These are phyloP conservation scores for Panorpa germanica DNA, from an alignment of 2,888 invertebrate species.

Conservation along the genomic window DNA sequence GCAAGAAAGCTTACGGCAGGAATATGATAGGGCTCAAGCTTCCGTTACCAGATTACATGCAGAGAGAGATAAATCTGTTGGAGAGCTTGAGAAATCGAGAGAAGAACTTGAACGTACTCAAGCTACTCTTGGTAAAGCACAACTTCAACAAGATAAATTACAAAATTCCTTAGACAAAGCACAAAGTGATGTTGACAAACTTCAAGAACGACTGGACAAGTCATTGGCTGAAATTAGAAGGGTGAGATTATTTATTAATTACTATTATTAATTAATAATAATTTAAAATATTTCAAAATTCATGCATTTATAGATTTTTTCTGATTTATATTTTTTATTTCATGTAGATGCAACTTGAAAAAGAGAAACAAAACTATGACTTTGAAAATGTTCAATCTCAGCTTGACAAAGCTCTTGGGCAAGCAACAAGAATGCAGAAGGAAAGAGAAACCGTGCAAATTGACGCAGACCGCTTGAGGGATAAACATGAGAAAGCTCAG, in stretches of 20 bases:
- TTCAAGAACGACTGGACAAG: conserved; percentile 77
- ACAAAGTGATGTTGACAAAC: conserved; percentile 76
- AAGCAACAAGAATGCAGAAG: conserved; percentile 72
- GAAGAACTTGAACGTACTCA: conserved; percentile 81
- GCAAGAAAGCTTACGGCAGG: conserved; percentile 81
- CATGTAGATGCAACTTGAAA: conserved; percentile 63
- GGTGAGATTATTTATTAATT: conserved; percentile 27
- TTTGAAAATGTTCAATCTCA: conserved; percentile 81
- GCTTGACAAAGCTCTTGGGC: conserved; percentile 76
- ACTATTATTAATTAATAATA: conserved; percentile 2
- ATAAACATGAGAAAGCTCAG: conserved; percentile 80
- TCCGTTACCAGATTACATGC: conserved; percentile 69
- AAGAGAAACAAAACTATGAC: conserved; percentile 79
- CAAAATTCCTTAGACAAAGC: conserved; percentile 77
- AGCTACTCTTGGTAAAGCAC: conserved; percentile 77
- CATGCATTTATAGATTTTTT: conserved; percentile 3
- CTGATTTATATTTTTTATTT: conserved; percentile 3
- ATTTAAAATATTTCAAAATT: background rate
- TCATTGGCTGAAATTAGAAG: conserved; percentile 63
- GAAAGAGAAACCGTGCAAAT: conserved; percentile 71
- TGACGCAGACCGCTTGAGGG: conserved; percentile 69
- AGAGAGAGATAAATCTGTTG: conserved; percentile 71
- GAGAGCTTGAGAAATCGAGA: conserved; percentile 67
- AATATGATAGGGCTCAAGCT: conserved; percentile 72
- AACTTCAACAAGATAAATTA: conserved; percentile 78